Evolutionary conservation across 2,888 invertebrate genomes (phyloP).

Genomic region (Tenthredo notha): DNA sequence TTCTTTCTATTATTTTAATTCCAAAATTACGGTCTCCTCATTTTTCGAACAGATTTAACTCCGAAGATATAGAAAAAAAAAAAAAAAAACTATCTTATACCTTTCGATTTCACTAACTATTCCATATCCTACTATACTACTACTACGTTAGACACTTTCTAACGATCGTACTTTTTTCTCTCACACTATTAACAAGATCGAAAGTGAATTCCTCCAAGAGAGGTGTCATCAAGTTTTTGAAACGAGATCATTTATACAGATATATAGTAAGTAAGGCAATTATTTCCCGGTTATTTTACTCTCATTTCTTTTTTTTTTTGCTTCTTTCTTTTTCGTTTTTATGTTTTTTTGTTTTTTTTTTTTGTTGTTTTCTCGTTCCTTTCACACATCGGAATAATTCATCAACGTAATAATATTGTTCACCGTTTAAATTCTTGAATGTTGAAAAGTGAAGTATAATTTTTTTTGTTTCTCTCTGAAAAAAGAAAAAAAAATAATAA

Average conservation of each 20-base stretch:
- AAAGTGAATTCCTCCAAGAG: neutral
- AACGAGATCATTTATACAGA: neutral
- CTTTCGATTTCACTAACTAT: neutral
- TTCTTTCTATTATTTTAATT: too few relatives aligned
- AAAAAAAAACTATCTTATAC: neutral
- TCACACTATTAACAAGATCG: neutral
- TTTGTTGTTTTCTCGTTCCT: neutral
- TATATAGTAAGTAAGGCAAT: neutral
- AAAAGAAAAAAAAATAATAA: neutral
- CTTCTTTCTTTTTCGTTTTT: neutral
- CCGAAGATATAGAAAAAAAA: neutral
- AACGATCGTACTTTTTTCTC: neutral
- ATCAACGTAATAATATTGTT: neutral
- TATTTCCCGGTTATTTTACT: constrained; percentile 3
- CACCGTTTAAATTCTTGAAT: neutral
- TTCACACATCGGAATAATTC: neutral
- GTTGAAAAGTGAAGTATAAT: neutral
- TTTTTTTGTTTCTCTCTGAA: neutral
- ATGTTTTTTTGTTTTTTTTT: neutral
- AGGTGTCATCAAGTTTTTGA: neutral
- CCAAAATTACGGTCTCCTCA: too few relatives aligned
- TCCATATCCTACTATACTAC: neutral
- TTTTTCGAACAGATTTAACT: neutral
- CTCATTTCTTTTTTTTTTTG: neutral
- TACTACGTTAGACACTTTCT: constrained; percentile 12